Base-by-base conservation (phyloP, 2,113 vertebrate species). In the Anas platyrhynchos region DNA sequence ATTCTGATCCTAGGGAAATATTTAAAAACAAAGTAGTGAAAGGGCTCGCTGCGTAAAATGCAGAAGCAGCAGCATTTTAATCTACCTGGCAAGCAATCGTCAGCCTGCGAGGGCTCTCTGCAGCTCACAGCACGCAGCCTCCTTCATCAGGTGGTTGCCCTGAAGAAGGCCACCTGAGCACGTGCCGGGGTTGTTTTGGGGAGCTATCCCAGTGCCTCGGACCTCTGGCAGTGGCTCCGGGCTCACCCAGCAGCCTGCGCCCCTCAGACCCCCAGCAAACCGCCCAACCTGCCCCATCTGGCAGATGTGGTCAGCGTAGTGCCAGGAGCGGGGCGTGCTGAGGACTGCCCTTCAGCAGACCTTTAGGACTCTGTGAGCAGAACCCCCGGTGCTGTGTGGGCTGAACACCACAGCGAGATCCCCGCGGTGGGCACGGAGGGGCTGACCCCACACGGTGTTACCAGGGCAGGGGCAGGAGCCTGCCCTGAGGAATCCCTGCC, bases 1-100 rank as follows among this genome's bases (percentile, higher is more conserved):
- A 89, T 94, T 95, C 95, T 17, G 46, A 87, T 95, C 89, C 85
- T 56, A 5, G 86, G 86, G 95, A 96, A 97, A 95, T 97, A 95
- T 93, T 97, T 95, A 31, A 97, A 97, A 98, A 93, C 93, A 93
- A 88, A 97, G 94, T 46, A 68, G 86, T 43, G 93, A 71, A 56
- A 84, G 89, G 73, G 58, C 87, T 83, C 77, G 13, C 7, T 54
- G 93, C 16, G 75, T 76, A 55, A 89, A 31, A 63, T 6, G 11
- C 2, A 46, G 73, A 81, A 34, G 50, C 79, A 88, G 50, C 79
- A 41, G 84, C 3, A 2, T 29, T 55, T 62, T 44, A 7, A 15
- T 15, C 4, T 41, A 7, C 48, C 59, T 50, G 41, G 58, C 0
- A 1, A 6, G 29, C 2, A 23, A 36, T 31, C 5, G 16, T n/a